phyloP scores from a whole-genome alignment of 2,113 vertebrate genomes.

The Macaca mulatta region DNA sequence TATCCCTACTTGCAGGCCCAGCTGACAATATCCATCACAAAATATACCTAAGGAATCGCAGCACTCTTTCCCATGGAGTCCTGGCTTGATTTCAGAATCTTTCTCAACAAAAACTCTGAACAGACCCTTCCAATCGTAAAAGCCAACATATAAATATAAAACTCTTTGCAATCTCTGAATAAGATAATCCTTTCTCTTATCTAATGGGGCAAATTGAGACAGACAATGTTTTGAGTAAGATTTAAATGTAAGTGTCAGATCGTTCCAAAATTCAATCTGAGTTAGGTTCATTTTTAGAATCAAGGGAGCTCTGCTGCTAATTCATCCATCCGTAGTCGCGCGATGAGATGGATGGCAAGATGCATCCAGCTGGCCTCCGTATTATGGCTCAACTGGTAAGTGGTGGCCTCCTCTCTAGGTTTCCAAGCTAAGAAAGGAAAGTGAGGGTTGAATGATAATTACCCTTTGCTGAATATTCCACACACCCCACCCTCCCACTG shows the following conservation, averaged over 20 bases:
- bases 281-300: background rate
- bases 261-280: background rate
- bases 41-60: accelerated
- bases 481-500: background rate
- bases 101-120: background rate
- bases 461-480: background rate
- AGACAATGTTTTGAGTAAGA: background rate
- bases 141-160: background rate
- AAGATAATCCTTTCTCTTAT: background rate
- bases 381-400: accelerated
- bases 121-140: background rate
- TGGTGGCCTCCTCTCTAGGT: background rate
- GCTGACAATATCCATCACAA: too few species aligned
- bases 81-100: background rate
- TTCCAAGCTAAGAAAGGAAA: background rate
- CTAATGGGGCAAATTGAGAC: background rate
- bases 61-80: background rate
- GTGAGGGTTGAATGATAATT: accelerated
- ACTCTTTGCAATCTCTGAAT: background rate
- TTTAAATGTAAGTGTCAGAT: background rate
- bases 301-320: background rate
- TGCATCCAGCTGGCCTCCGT: background rate
- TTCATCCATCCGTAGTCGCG: background rate
- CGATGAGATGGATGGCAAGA: background rate
- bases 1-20: accelerated